phyloP scores from a whole-genome alignment of 2,888 invertebrate species.

The Lithodes maja region DNA sequence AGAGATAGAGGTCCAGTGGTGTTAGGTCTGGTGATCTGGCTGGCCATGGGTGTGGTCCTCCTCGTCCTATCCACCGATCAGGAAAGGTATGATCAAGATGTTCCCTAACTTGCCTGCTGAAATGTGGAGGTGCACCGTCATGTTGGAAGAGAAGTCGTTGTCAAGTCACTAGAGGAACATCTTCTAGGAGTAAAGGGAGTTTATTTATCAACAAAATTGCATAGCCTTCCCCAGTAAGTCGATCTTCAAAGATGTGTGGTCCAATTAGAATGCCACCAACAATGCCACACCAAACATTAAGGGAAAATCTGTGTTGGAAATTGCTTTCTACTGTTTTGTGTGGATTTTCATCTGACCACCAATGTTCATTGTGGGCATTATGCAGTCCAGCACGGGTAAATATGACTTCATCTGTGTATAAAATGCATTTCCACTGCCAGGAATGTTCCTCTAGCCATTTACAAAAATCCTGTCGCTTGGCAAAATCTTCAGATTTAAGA shows the following conservation, averaged over 20 bases:
- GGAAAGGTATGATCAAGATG: neutral
- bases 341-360: conserved; percentile 29
- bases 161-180: conserved; percentile 22
- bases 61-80: conserved; percentile 5
- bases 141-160: conserved; percentile 20
- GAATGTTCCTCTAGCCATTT: neutral
- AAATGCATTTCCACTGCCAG: neutral
- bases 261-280: conserved; percentile 4
- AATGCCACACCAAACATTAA: conserved; percentile 34
- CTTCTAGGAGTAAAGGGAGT: conserved; percentile 11
- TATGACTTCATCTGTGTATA: conserved; percentile 25
- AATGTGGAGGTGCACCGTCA: conserved; percentile 17
- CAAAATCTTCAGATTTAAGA: neutral
- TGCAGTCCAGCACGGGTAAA: conserved; percentile 13
- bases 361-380: conserved; percentile 19
- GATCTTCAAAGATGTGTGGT: conserved; percentile 31
- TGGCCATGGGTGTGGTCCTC: conserved; percentile 26
- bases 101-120: conserved; percentile 5
- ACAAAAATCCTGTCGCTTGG: conserved; percentile 3
- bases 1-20: conserved; percentile 24
- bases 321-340: conserved; percentile 9
- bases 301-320: conserved; percentile 28
- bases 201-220: conserved; percentile 1
- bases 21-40: conserved; percentile 7
- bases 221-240: conserved; percentile 11